A percentile compares a stretch with the other conserved stretches of the same genome.
Conservation (phyloP, 2,113 vertebrate species). For the Apodemus speciosus region DNA sequence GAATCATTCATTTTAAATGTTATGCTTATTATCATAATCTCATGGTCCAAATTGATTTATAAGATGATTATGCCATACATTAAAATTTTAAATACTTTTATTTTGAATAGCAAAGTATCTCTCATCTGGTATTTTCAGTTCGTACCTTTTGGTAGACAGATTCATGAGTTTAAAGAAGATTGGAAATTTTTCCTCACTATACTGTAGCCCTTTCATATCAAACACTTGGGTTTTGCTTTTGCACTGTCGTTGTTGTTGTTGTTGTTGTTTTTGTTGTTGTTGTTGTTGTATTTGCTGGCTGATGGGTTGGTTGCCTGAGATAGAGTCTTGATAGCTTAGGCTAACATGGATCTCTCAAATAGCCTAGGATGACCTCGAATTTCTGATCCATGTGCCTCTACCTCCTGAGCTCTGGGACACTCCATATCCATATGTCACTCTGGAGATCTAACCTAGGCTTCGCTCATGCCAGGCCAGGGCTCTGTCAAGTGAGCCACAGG, state of each 20-base stretch:
- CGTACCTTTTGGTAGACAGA: background rate
- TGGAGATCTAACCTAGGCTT: background rate
- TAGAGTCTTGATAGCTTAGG: background rate
- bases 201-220: slow-evolving; percentile 1
- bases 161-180: background rate
- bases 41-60: slow-evolving; percentile 12
- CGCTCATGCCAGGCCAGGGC: background rate
- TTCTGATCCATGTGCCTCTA: background rate
- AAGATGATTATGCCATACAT: slow-evolving; percentile 38
- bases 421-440: background rate
- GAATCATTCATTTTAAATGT: slow-evolving; percentile 44
- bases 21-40: slow-evolving; percentile 36
- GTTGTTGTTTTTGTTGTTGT: background rate
- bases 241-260: background rate
- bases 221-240: background rate
- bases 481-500: background rate
- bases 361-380: background rate
- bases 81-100: slow-evolving; percentile 26
- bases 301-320: background rate
- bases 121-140: background rate
- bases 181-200: slow-evolving; percentile 14
- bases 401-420: background rate
- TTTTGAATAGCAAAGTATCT: slow-evolving; percentile 54
- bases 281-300: background rate
- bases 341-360: background rate